Base-by-base conservation (phyloP, 2,888 invertebrate genomes). In the Dicycla oo region DNA sequence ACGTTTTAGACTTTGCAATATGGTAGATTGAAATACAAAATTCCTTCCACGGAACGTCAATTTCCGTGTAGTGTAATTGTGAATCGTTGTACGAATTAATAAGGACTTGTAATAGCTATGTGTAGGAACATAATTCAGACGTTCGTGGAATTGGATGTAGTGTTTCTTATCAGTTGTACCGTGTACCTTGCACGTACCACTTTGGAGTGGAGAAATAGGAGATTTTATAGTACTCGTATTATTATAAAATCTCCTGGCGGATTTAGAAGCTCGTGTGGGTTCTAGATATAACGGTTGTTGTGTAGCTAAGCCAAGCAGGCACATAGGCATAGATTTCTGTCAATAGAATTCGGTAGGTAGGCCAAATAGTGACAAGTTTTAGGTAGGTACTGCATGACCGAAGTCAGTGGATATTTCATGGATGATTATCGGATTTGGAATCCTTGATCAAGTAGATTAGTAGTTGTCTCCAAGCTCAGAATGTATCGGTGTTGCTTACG, bases 51-150 rank as follows among this genome's bases (percentile, higher is more conserved):
- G 40, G 30, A 43, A 20, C 63, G 18, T n/a, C 15, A 56, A 65
- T 45, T 69, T 61, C 13, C 53, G 65, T 57, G 61, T 69, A 49
- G n/a, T 72, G 54, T 62, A 73, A 78, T 62, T 61, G 53, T 54
- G 63, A 54, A 62, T 54, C 54, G 72, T 54, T 64, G 64, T 73
- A 23, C n/a, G 40, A 78, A 73, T 73, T 65, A 73, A 65, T 73
- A 58, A 38, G 43, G 15, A 47, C 40, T 43, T 51, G 61, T 57
- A 34, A 45, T 30, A 54, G 30, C 23, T 67, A 11, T 15, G 5
- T 45, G 23, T n/a, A 3, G 11, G 23, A n/a, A 63, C 30, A 73
- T 73, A 47, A 23, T 54, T 73, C 45, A 40, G 54, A 13, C 15
- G 53, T 23, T 53, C 10, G 30, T 70, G 47, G 38, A 73, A 72